Conservation (phyloP, 2,888 invertebrate genomes). For the Lepidonotus clava region DNA sequence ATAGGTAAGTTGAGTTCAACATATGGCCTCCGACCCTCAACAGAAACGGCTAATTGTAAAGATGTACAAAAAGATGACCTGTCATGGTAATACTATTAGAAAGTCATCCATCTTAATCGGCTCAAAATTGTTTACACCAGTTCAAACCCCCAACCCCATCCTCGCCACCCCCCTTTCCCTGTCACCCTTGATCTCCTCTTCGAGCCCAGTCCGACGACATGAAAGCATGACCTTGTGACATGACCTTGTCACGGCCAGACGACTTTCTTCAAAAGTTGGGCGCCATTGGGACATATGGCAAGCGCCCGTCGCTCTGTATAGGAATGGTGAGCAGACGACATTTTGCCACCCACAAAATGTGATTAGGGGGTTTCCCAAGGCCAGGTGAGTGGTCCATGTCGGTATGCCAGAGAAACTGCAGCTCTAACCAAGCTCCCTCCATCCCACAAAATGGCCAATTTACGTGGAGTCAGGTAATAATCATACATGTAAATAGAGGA, state of each 20-base stretch:
- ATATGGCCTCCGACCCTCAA: too few species aligned
- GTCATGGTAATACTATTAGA: too few species aligned
- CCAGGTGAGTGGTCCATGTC: neutral
- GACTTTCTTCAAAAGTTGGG: neutral
- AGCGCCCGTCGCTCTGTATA: neutral
- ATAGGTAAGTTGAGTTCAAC: too few species aligned
- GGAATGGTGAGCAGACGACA: neutral
- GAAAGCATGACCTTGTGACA: conserved; percentile 16
- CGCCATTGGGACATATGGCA: neutral
- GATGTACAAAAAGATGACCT: too few species aligned
- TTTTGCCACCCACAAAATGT: conserved; percentile 2
- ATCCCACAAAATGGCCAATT: neutral
- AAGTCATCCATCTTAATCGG: too few species aligned
- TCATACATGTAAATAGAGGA: neutral
- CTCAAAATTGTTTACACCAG: too few species aligned
- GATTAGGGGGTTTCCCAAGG: conserved; percentile 1
- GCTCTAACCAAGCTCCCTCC: neutral
- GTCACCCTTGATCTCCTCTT: neutral
- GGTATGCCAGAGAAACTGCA: neutral
- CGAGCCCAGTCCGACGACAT: neutral
- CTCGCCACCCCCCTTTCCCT: neutral
- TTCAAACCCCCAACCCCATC: neutral
- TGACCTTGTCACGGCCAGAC: conserved; percentile 26
- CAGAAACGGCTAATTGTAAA: too few species aligned
- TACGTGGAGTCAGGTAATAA: neutral